Evolutionary conservation across 2,797 vertebrate genomes (phyloP), one percentile per base, ranked within the genome.

Genomic region (Melanotaenia pygmaea): DNA sequence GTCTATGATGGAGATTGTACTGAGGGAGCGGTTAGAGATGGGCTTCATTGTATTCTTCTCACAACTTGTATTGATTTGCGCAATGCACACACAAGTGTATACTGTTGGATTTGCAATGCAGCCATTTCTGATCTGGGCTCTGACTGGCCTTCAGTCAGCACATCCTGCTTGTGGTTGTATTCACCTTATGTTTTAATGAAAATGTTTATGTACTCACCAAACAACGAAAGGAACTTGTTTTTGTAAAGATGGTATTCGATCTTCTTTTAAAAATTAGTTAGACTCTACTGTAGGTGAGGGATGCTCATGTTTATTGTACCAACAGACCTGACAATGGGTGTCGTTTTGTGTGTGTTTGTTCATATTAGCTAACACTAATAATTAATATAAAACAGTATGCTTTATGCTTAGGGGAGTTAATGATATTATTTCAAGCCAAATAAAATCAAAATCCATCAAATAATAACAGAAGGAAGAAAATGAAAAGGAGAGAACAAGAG

Each of bases 31-130:
- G 59, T 63, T 37, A 64, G 16, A 76, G 38, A 77, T 73, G 70
- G 50, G 69, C 74, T 69, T 64, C 70, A 66, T 72, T 82, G 82
- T 82, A 78, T 88, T 86, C 79, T 68, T 56, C 82, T 76, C 78
- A 80, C 79, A 77, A 26, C 62, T 59, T 1, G 2, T 76, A 86
- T 89, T 75, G 89, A 91, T 85, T 78, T 51, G 34, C 7, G 35
- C 50, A 56, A 13, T 50, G 32, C 53, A 71, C 70, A 32, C 13
- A 50, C 53, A 68, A 60, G 18, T 76, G 66, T 58, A 16, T 43
- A 24, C 26, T 58, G 4, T 20, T 20, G 64, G 22, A 67, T 79
- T 72, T 70, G 62, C 67, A 59, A 58, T 54, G 32, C 67, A 66
- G 57, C 57, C 18, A 38, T 38, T 40, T 51, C 53, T 74, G 73